These are phyloP conservation scores for Macropodus opercularis DNA, from an alignment of 2,797 vertebrate species.

Conservation along the genomic window DNA sequence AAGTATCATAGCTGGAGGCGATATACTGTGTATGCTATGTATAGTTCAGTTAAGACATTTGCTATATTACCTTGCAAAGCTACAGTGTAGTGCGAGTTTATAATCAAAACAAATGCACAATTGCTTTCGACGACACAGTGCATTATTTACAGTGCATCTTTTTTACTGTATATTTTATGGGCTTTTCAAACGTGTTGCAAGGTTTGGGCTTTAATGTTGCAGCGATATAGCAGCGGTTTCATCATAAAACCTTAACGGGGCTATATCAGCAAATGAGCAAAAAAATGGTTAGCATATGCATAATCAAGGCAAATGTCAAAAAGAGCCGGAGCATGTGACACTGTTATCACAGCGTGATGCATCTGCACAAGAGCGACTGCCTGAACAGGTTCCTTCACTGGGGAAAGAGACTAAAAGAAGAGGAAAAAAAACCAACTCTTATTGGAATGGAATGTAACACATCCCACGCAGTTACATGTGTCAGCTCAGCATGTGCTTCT, in stretches of 20 bases:
- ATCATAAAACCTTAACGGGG: constrained; percentile 13
- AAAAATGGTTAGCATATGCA: constrained; percentile 57
- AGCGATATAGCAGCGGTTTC: constrained; percentile 7
- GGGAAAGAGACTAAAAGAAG: neutral
- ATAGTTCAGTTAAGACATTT: constrained; percentile 34
- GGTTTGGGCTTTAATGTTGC: constrained; percentile 6
- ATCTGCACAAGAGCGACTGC: constrained; percentile 38
- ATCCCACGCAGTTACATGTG: constrained; percentile 45
- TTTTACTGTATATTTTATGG: neutral
- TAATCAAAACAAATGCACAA: constrained; percentile 3
- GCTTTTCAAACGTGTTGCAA: neutral
- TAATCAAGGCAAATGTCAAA: constrained; percentile 64
- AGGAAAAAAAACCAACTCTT: constrained; percentile 6
- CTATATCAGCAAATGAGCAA: constrained; percentile 25
- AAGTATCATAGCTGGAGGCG: constrained; percentile 27
- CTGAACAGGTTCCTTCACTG: constrained; percentile 28
- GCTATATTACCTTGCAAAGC: constrained; percentile 20
- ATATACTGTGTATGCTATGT: constrained; percentile 26
- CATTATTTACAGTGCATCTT: neutral
- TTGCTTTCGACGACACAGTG: neutral
- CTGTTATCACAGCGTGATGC: constrained; percentile 53
- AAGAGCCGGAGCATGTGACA: constrained; percentile 45
- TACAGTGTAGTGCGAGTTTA: neutral
- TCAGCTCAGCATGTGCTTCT: constrained; percentile 30
- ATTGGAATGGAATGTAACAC: constrained; percentile 40